These are phyloP conservation scores for Acrocephalus scirpaceus DNA, from an alignment of 2,797 vertebrate species.

Conservation along the genomic window DNA sequence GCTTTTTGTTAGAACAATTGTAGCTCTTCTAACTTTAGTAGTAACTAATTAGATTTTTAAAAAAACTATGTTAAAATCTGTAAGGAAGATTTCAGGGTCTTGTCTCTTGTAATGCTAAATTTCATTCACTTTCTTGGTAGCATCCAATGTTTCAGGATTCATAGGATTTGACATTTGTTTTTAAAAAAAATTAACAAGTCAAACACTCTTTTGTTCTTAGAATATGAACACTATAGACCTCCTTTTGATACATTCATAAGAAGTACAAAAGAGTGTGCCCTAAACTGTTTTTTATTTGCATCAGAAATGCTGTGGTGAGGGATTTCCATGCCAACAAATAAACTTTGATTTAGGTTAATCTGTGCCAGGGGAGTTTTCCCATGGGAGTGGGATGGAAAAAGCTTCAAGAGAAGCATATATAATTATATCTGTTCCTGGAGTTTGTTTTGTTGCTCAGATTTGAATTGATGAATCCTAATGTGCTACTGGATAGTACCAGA, in stretches of 20 bases:
- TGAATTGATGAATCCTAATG: not conserved
- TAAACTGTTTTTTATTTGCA: not conserved
- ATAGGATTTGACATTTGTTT: not conserved
- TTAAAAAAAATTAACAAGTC: not conserved
- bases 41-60: not conserved
- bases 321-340: not conserved
- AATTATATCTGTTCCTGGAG: not conserved
- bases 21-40: not conserved
- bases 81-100: not conserved
- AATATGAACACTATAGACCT: not conserved
- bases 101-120: not conserved
- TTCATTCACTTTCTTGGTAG: not conserved
- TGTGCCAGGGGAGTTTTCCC: not conserved
- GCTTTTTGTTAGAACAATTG: not conserved
- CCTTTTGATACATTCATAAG: not conserved
- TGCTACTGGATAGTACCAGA: not conserved
- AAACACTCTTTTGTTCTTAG: not conserved
- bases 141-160: not conserved
- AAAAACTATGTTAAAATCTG: not conserved
- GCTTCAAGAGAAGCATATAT: not conserved
- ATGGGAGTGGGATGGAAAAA: not conserved
- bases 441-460: not conserved
- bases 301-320: not conserved
- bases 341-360: not conserved
- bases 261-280: not conserved